Base-by-base conservation (phyloP, 2,888 invertebrate species). In the Melieria omissa region DNA sequence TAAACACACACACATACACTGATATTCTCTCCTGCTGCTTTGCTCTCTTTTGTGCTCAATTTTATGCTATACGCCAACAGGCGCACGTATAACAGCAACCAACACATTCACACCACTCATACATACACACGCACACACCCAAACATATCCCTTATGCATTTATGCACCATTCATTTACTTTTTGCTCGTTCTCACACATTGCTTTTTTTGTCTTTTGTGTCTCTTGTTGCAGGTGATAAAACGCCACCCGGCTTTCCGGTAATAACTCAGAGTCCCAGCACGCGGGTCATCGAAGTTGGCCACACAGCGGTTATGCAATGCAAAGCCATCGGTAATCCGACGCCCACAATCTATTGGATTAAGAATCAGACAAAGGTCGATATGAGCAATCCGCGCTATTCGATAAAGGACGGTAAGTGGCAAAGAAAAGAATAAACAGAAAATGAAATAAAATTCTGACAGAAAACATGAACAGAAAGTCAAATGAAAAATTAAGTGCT, bases 271-370 rank as follows among this genome's bases (percentile, higher is more conserved):
- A 93, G 95, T 57, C 97, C 98, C 0, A 92, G 92, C 74, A 93
- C 96, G 72, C 95, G 97, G 89, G 98, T 97, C 68, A 98, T 98
- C 66, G 99, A 99, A 88, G 96, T 96, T 78, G 97, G 97, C 16
- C 95, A 96, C 88, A 95, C 93, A 60, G 94, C 97, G 12, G 91
- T 95, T 42, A 91, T 99, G 81, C 92, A 93, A 58, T 99, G 99
- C 88, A 91, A 93, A 75, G 98, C 97, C 52, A 91, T 90, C 58
- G 98, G 98, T 68, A 93, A 90, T 83, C 97, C 96, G 4, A 88
- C 92, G 47, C 93, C 94, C 5, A 90, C 89, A 80, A 94, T 98
- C 81, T 92, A 94, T 78, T 99, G 99, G 99, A 91, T 98, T 78
- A 94, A 96, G 87, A 96, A 98, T 88, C 93, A 93, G 86, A 89